Conservation (phyloP, 2,888 invertebrate species). For the Cerastis rubricosa region DNA sequence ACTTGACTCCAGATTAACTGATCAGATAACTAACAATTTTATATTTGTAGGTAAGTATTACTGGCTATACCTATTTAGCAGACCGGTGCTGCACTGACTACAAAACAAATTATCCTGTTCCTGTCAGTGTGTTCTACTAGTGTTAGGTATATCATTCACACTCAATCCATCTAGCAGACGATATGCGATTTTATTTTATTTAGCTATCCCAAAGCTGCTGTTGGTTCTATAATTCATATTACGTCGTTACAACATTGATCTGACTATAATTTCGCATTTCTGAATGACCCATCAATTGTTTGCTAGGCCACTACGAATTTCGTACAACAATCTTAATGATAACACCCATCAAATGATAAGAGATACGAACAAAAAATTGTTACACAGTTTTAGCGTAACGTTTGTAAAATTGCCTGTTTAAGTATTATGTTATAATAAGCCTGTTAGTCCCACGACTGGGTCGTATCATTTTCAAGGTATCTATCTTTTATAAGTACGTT, state of each 20-base stretch:
- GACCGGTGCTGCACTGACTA: background rate
- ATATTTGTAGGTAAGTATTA: too few relatives aligned
- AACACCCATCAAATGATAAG: constrained; percentile 66
- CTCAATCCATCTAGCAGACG: background rate
- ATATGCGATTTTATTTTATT: background rate
- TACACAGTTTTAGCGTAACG: constrained; percentile 44
- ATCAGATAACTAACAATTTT: constrained; percentile 1
- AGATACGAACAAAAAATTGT: constrained; percentile 54
- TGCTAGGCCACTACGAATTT: constrained; percentile 47
- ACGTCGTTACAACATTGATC: background rate
- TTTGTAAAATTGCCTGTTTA: constrained; percentile 33
- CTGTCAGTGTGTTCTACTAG: background rate
- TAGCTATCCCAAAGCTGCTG: background rate
- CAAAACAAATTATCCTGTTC: constrained; percentile 30
- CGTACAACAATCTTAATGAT: constrained; percentile 61
- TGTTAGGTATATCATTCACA: constrained; percentile 4
- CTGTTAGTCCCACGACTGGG: constrained; percentile 18
- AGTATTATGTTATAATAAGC: constrained; percentile 29
- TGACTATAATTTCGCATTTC: constrained; percentile 14
- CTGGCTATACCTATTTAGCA: constrained; percentile 12
- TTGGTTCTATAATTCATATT: background rate
- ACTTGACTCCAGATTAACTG: constrained; percentile 10
- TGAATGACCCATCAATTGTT: constrained; percentile 37
- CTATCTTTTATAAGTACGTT: constrained; percentile 40
- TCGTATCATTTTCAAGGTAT: constrained; percentile 44